Evolutionary conservation across 1,140 invertebrate species (phyloP).

Genomic region (Panulirus ornatus): DNA sequence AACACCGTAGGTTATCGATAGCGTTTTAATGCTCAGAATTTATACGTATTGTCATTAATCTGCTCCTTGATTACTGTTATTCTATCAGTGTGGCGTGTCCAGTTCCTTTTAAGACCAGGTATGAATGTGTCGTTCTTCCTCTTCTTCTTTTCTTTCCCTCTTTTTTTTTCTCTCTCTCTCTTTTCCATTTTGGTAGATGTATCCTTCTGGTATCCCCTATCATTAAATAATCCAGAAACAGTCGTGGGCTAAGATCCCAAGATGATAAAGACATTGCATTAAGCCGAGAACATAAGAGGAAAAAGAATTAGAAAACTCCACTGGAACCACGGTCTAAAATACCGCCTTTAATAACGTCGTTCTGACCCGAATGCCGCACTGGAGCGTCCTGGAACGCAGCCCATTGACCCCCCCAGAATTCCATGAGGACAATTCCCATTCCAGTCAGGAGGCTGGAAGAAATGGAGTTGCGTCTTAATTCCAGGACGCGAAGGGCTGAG

Average conservation of each 20-base stretch:
- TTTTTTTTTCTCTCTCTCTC: too few species aligned
- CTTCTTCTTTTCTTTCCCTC: too few species aligned
- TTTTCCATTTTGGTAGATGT: too few species aligned
- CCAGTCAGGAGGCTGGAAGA: conserved; percentile 65
- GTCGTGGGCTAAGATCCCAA: conserved; percentile 2
- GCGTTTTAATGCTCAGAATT: conserved; percentile 44
- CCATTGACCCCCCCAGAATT: conserved; percentile 66
- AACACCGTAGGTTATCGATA: conserved; percentile 40
- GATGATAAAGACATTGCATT: conserved; percentile 27
- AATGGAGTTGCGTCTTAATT: conserved; percentile 71
- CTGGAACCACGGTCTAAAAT: conserved; percentile 37
- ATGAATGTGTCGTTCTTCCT: too few species aligned
- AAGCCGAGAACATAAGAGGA: neutral
- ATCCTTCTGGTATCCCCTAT: conserved; percentile 11
- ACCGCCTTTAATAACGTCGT: conserved; percentile 60
- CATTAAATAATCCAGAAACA: conserved; percentile 35
- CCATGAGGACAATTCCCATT: conserved; percentile 70
- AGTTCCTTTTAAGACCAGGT: neutral
- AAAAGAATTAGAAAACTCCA: too few species aligned
- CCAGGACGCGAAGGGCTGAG: conserved; percentile 47
- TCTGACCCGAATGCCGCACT: conserved; percentile 59
- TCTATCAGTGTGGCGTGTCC: conserved; percentile 19
- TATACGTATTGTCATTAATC: conserved; percentile 43
- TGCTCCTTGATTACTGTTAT: conserved; percentile 33
- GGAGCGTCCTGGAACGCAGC: conserved; percentile 51